Conservation (phyloP, 2,888 invertebrate species). For the Germaria angustata region DNA sequence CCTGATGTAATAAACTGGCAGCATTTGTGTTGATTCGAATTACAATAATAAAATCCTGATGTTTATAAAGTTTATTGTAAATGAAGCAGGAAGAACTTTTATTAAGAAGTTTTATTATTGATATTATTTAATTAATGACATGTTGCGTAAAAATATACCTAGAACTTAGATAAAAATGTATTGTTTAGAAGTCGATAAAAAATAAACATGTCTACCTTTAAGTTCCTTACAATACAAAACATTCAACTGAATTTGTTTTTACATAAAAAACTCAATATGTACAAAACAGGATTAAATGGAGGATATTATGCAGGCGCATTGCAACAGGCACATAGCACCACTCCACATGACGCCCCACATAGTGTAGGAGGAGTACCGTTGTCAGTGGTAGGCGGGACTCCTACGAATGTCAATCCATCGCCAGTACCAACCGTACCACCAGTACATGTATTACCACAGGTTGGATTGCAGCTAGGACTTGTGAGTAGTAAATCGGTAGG, state of each 20-base stretch:
- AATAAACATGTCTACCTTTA: slow-evolving; percentile 62
- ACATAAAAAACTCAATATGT: slow-evolving; percentile 67
- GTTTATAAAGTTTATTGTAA: background rate
- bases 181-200: background rate
- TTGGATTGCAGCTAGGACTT: slow-evolving; percentile 81
- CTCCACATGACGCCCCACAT: slow-evolving; percentile 87
- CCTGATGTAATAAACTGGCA: too few relatives aligned
- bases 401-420: slow-evolving; percentile 78
- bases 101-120: background rate
- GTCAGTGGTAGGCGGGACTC: slow-evolving; percentile 69
- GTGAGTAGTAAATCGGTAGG: slow-evolving; percentile 81
- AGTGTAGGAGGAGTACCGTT: slow-evolving; percentile 77
- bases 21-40: background rate
- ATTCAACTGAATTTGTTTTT: slow-evolving; percentile 68
- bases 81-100: background rate
- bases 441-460: slow-evolving; percentile 79
- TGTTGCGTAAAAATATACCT: slow-evolving; percentile 53
- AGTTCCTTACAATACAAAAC: slow-evolving; percentile 80
- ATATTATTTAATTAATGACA: slow-evolving; percentile 18
- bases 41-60: background rate
- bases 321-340: slow-evolving; percentile 94
- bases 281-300: slow-evolving; percentile 85
- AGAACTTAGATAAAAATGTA: background rate
- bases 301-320: slow-evolving; percentile 87
- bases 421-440: slow-evolving; percentile 81